Percentiles rank a stretch among this genome's conserved stretches.
These are phyloP conservation scores for Halcyon badia DNA, from an alignment of 2,797 vertebrate genomes.

Conservation along the genomic window DNA sequence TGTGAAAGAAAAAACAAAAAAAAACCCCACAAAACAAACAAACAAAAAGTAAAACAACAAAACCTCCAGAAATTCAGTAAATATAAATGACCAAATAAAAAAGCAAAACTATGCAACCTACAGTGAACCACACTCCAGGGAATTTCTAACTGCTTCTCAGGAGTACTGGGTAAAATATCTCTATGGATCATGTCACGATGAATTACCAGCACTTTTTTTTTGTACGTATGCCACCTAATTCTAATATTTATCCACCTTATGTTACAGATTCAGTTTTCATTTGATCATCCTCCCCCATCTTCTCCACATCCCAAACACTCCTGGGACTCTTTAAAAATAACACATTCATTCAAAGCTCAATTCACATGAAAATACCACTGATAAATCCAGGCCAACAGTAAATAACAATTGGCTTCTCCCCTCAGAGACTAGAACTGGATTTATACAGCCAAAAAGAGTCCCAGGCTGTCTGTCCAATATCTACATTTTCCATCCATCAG, in stretches of 20 bases:
- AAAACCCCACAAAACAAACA: too few relatives aligned
- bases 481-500: not conserved
- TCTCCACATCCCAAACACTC: not conserved
- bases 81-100: not conserved
- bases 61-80: not conserved
- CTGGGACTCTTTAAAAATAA: not conserved
- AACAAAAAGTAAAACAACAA: too few relatives aligned
- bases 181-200: not conserved
- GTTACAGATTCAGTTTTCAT: not conserved
- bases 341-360: not conserved
- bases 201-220: not conserved
- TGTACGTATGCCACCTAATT: not conserved
- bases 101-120: not conserved
- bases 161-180: not conserved
- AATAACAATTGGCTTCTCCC: not conserved
- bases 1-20: not conserved
- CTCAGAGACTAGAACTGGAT: not conserved
- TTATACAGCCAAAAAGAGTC: not conserved
- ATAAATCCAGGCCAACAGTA: not conserved
- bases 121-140: not conserved
- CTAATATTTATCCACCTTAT: not conserved
- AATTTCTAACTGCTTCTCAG: not conserved
- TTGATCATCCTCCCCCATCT: not conserved
- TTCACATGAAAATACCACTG: not conserved
- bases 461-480: not conserved